These are phyloP conservation scores for Chlorops oryzae DNA, from an alignment of 1,140 invertebrate species.

Conservation along the genomic window DNA sequence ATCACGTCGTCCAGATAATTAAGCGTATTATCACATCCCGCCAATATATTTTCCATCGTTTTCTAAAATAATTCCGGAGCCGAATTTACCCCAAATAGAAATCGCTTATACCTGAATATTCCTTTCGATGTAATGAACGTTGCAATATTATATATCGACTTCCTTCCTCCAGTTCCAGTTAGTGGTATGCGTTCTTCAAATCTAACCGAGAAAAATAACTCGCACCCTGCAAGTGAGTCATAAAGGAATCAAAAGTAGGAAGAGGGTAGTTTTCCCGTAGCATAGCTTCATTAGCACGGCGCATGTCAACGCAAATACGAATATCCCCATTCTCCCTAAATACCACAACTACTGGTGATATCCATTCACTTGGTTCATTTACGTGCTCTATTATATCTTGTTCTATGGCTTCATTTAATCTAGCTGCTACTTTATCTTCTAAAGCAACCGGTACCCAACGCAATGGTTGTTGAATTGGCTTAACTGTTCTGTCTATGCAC, in stretches of 20 bases:
- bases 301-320: conserved; percentile 35
- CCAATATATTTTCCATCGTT: conserved; percentile 1
- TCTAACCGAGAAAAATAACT: conserved; percentile 6
- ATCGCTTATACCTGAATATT: conserved; percentile 13
- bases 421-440: not conserved
- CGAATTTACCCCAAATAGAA: conserved; percentile 4
- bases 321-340: conserved; percentile 3
- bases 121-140: conserved; percentile 1
- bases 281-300: conserved; percentile 41
- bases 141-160: conserved; percentile 27
- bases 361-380: conserved; percentile 24
- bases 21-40: conserved; percentile 18
- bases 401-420: not conserved
- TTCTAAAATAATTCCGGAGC: conserved; percentile 6
- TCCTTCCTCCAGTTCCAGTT: conserved; percentile 19
- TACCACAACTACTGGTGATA: conserved; percentile 18
- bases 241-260: conserved; percentile 35
- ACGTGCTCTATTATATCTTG: conserved; percentile 21
- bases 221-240: conserved; percentile 28
- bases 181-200: conserved; percentile 29
- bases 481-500: conserved; percentile 5
- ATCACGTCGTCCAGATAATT: conserved; percentile 41
- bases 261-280: conserved; percentile 38
- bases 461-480: conserved; percentile 8
- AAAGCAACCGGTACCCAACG: not conserved